Base-by-base conservation (phyloP, 2,888 invertebrate species). In the Drosophila ustulata region DNA sequence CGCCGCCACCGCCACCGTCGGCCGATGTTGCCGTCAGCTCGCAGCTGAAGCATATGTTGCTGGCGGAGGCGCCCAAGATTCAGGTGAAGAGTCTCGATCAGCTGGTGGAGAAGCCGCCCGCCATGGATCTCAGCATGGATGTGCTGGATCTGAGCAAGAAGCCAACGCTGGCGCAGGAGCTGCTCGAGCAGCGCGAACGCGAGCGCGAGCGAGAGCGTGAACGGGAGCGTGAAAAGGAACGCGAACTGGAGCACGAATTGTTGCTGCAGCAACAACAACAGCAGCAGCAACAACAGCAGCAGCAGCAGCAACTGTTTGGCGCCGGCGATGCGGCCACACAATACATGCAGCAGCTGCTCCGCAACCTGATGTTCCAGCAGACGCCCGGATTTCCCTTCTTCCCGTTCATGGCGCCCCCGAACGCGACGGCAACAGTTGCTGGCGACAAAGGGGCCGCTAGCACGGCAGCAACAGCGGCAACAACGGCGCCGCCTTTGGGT, bases 91-190 rank as follows among this genome's bases (percentile, higher is more conserved):
- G 94, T 71, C 93, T 95, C 41, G 95, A 95, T 47, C 94, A 94
- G 63, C 88, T 95, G 50, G 94, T 92, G 63, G 92, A 92, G 47
- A 92, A 90, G 51, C 79, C 90, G 51, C 95, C 0, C 0, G 89
- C 96, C 0, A 94, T 96, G 59, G 96, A 97, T 91, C 93, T 96
- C 28, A 95, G 95, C 61, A 96, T 95, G 92, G 96, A 96, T 91
- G 97, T 96, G 4, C 93, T 97, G 49, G 97, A 97, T 93, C 94
- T 97, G 72, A 97, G 97, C 90, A 96, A 96, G 90, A 97, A 97
- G 92, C 95, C 94, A 0, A 65, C 79, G 18, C 1, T 45, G 50
- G 50, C 58, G 28, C 62, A 63, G 32, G 46, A 55, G 37, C 8
- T 30, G 50, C 46, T 2, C 25, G 47, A 4, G 23, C 57, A 30